phyloP scores from a whole-genome alignment of 2,797 vertebrate species.

The Sebastes paucispinis region DNA sequence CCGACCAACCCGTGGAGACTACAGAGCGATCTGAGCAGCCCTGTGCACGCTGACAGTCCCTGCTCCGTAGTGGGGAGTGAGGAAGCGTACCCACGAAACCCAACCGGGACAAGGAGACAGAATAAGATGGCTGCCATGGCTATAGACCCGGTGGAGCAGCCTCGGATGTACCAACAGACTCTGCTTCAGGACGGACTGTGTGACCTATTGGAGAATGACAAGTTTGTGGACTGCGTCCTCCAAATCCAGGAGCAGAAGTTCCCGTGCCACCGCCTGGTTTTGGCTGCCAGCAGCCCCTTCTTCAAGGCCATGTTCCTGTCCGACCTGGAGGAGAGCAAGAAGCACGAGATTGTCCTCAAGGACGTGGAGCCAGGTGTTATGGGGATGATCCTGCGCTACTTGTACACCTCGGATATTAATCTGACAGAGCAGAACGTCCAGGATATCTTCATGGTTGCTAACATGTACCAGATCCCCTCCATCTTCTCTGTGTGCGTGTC shows the following conservation, averaged over 20 bases:
- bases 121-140: slow-evolving; percentile 87
- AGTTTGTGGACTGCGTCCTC: slow-evolving; percentile 95
- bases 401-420: slow-evolving; percentile 95
- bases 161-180: slow-evolving; percentile 96
- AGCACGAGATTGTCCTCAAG: slow-evolving; percentile 88
- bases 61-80: slow-evolving; percentile 42
- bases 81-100: slow-evolving; percentile 43
- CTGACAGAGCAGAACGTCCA: slow-evolving; percentile 95
- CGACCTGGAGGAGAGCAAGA: slow-evolving; percentile 88
- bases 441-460: slow-evolving; percentile 94
- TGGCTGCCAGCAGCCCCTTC: slow-evolving; percentile 96
- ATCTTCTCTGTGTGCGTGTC: slow-evolving; percentile 97
- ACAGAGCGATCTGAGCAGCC: slow-evolving; percentile 35
- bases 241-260: slow-evolving; percentile 92
- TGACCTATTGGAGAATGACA: slow-evolving; percentile 93
- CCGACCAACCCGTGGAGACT: slow-evolving; percentile 44
- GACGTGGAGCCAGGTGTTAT: slow-evolving; percentile 90
- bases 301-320: slow-evolving; percentile 96
- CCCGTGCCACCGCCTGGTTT: slow-evolving; percentile 93
- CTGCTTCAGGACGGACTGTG: slow-evolving; percentile 96
- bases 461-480: slow-evolving; percentile 98
- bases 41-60: slow-evolving; percentile 59
- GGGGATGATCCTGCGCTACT: slow-evolving; percentile 92
- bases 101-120: slow-evolving; percentile 35
- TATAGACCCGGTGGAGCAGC: slow-evolving; percentile 89